These are phyloP conservation scores for Drosophila leonis DNA, from an alignment of 2,888 invertebrate genomes.

Conservation along the genomic window DNA sequence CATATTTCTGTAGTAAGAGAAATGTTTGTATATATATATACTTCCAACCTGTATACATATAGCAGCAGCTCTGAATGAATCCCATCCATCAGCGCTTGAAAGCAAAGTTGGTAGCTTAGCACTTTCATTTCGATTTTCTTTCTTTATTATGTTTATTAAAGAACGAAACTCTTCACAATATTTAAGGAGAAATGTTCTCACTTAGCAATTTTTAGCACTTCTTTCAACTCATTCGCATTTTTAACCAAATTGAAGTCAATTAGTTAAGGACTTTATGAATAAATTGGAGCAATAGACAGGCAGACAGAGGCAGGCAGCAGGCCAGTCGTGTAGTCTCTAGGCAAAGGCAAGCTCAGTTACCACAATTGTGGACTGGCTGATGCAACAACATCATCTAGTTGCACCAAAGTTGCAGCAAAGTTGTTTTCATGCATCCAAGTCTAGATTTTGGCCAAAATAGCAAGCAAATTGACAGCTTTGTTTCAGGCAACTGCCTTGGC, in stretches of 20 bases:
- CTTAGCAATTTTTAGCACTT: slow-evolving; percentile 1
- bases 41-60: too few species aligned
- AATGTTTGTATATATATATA: too few species aligned
- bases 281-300: not conserved
- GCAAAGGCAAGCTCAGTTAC: not conserved
- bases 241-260: not conserved
- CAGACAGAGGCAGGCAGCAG: not conserved
- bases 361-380: slow-evolving; percentile 22
- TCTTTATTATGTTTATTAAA: not conserved
- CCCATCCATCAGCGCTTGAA: not conserved
- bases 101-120: not conserved
- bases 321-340: not conserved
- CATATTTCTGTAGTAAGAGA: too few species aligned
- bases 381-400: not conserved
- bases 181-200: not conserved
- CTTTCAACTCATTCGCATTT: not conserved
- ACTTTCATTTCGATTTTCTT: not conserved
- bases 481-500: slow-evolving; percentile 26
- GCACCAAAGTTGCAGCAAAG: slow-evolving; percentile 11
- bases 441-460: slow-evolving; percentile 19
- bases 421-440: slow-evolving; percentile 3
- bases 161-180: not conserved
- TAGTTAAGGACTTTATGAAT: slow-evolving; percentile 16
- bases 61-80: not conserved
- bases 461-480: slow-evolving; percentile 50